These are phyloP conservation scores for Oenanthe oenanthe DNA, from an alignment of 2,113 vertebrate species.

Conservation along the genomic window DNA sequence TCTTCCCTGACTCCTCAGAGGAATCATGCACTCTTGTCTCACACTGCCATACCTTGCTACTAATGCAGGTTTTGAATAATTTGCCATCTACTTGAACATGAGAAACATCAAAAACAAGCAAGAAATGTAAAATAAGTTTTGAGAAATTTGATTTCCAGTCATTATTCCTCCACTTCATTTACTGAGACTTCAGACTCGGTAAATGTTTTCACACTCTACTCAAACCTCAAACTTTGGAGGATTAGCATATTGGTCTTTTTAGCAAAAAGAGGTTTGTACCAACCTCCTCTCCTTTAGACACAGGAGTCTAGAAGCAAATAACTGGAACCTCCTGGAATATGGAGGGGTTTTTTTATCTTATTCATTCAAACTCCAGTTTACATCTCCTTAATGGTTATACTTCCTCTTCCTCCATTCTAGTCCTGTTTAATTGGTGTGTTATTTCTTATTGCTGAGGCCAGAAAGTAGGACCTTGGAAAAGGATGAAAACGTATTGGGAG, in stretches of 20 bases:
- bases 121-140: not conserved
- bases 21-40: not conserved
- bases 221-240: not conserved
- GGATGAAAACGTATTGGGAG: not conserved
- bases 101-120: not conserved
- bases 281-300: not conserved
- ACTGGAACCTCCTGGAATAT: not conserved
- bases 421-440: not conserved
- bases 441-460: not conserved
- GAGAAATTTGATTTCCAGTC: not conserved
- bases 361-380: not conserved
- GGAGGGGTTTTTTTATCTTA: not conserved
- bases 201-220: not conserved
- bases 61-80: not conserved
- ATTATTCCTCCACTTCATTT: not conserved
- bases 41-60: not conserved
- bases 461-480: not conserved
- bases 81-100: not conserved
- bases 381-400: not conserved
- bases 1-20: not conserved
- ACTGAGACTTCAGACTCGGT: not conserved
- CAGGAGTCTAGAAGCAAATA: not conserved
- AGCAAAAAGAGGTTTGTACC: not conserved
- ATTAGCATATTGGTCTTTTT: not conserved
- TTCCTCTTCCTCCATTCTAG: not conserved